A percentile compares a stretch with the other conserved stretches of the same genome.
These are phyloP conservation scores for Papilio polytes DNA, from an alignment of 1,140 invertebrate species.

Conservation along the genomic window DNA sequence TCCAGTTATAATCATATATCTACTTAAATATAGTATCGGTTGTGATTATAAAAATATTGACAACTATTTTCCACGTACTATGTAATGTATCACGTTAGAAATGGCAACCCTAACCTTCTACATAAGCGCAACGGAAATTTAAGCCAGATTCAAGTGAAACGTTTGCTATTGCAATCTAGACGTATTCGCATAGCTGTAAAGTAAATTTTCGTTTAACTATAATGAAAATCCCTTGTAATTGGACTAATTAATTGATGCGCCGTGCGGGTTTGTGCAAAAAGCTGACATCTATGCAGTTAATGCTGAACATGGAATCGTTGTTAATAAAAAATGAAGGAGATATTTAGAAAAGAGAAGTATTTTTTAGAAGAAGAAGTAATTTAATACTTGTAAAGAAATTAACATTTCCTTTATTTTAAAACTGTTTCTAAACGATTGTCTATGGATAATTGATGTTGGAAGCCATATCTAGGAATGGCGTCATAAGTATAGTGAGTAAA, in stretches of 20 bases:
- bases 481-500: too few species aligned
- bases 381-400: too few species aligned
- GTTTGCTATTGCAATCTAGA: not conserved
- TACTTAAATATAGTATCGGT: too few species aligned
- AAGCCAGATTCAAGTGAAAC: slow-evolving; percentile 1
- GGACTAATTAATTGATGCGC: slow-evolving; percentile 28
- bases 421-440: too few species aligned
- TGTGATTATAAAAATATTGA: not conserved
- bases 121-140: slow-evolving; percentile 2
- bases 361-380: too few species aligned
- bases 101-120: slow-evolving; percentile 19
- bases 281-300: not conserved
- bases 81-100: not conserved
- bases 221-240: slow-evolving; percentile 27
- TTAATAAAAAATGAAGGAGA: not conserved
- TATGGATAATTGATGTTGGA: too few species aligned
- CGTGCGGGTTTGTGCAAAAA: not conserved
- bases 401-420: too few species aligned
- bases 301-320: not conserved
- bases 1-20: too few species aligned
- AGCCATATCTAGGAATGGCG: too few species aligned
- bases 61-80: not conserved
- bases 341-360: too few species aligned
- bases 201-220: not conserved
- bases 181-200: not conserved